Percentiles rank a stretch among this genome's conserved stretches.
Conservation (phyloP, 2,888 invertebrate genomes). For the Synanthedon andrenaeformis region DNA sequence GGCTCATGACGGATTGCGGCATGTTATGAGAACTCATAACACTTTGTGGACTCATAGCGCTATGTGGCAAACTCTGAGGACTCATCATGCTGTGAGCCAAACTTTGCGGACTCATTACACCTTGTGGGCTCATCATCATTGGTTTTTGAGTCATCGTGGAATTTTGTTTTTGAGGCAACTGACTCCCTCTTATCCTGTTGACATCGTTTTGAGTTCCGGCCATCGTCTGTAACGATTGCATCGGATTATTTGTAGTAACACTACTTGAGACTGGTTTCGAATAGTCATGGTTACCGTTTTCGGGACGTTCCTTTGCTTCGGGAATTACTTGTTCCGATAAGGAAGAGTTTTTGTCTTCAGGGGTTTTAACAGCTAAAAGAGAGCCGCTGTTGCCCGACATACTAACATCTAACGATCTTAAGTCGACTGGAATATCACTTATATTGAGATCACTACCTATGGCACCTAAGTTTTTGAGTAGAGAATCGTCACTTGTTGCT, state of each 20-base stretch:
- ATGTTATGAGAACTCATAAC: constrained; percentile 54
- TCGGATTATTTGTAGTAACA: constrained; percentile 33
- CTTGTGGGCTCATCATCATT: constrained; percentile 49
- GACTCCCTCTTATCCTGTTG: constrained; percentile 41
- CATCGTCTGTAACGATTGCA: constrained; percentile 57
- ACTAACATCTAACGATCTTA: constrained; percentile 68
- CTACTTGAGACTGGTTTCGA: constrained; percentile 32
- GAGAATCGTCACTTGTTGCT: constrained; percentile 65
- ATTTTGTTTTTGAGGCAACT: constrained; percentile 48
- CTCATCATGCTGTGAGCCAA: constrained; percentile 56
- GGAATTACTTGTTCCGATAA: constrained; percentile 57
- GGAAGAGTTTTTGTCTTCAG: constrained; percentile 48
- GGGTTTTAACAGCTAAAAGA: constrained; percentile 47
- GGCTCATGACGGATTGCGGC: constrained; percentile 53
- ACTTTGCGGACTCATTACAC: constrained; percentile 51
- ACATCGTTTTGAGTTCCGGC: constrained; percentile 52
- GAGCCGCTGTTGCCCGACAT: constrained; percentile 65
- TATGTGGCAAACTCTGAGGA: constrained; percentile 58
- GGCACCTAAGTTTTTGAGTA: constrained; percentile 68
- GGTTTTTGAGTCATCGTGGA: constrained; percentile 44
- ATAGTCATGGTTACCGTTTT: constrained; percentile 28
- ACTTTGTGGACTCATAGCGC: constrained; percentile 60
- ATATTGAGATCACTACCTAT: constrained; percentile 71
- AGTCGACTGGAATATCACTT: constrained; percentile 69
- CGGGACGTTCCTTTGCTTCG: constrained; percentile 43